A percentile compares a stretch with the other conserved stretches of the same genome.
Conservation (phyloP, 2,113 vertebrate species). For the Paedocypris sp. region DNA sequence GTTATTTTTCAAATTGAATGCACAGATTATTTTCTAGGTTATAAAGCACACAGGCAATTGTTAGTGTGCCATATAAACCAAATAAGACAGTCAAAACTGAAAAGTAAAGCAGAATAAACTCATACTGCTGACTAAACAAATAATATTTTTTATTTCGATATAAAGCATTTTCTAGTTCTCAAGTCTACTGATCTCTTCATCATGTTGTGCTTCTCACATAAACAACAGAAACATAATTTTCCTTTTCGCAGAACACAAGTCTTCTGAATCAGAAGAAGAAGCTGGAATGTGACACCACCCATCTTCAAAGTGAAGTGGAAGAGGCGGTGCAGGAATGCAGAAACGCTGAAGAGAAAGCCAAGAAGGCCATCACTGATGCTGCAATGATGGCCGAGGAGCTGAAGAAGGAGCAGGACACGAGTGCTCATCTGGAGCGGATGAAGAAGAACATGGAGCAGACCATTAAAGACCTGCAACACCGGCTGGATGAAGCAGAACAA, state of each 20-base stretch:
- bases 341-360: constrained; percentile 77
- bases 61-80: too few relatives aligned
- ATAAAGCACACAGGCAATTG: too few relatives aligned
- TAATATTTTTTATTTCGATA: too few relatives aligned
- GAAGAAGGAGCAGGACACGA: constrained; percentile 54
- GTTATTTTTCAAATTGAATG: neutral
- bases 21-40: neutral
- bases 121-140: too few relatives aligned
- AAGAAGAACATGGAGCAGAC: constrained; percentile 56
- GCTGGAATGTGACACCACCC: constrained; percentile 49
- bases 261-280: constrained; percentile 63
- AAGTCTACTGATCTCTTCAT: too few relatives aligned
- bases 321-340: constrained; percentile 58
- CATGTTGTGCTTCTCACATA: too few relatives aligned
- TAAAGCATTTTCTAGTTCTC: too few relatives aligned
- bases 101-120: too few relatives aligned
- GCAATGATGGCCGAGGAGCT: constrained; percentile 65
- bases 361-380: constrained; percentile 84
- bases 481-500: constrained; percentile 72
- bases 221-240: neutral
- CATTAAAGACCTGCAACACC: constrained; percentile 71
- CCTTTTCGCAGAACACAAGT: constrained; percentile 48
- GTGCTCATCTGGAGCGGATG: constrained; percentile 60
- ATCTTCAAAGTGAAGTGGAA: constrained; percentile 55
- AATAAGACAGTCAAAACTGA: too few relatives aligned